phyloP scores from a whole-genome alignment of 2,888 invertebrate species.

The Drosophila mimica region DNA sequence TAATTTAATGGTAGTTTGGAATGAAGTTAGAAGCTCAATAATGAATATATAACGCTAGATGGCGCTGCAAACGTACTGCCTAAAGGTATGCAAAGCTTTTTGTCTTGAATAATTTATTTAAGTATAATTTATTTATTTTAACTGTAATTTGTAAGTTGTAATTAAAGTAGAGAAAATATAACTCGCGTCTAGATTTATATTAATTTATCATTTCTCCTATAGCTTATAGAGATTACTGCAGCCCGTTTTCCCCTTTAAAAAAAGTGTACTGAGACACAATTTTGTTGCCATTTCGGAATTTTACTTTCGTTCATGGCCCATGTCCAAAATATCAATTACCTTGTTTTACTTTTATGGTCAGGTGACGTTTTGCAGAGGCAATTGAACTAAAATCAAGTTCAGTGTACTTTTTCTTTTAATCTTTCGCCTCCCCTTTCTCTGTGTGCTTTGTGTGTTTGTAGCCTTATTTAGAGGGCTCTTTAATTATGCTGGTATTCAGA shows the following conservation, averaged over 20 bases:
- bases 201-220: background rate
- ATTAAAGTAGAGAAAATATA: background rate
- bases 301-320: constrained; percentile 42
- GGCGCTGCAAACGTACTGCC: constrained; percentile 9
- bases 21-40: background rate
- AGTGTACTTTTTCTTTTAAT: constrained; percentile 57
- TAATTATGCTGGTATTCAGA: constrained; percentile 53
- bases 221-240: background rate
- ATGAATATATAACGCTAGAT: constrained; percentile 12
- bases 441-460: constrained; percentile 10
- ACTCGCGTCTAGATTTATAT: background rate
- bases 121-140: background rate
- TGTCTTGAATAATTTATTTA: background rate
- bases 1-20: background rate
- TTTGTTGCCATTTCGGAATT: constrained; percentile 12
- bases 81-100: constrained; percentile 30
- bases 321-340: constrained; percentile 42
- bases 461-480: constrained; percentile 39
- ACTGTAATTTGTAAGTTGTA: background rate
- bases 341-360: constrained; percentile 35
- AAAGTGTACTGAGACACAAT: constrained; percentile 4
- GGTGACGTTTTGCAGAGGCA: constrained; percentile 46
- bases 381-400: constrained; percentile 50
- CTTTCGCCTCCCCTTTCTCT: constrained; percentile 42
- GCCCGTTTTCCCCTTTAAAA: background rate